Evolutionary conservation across 2,113 vertebrate genomes (phyloP).

Genomic region (Scalopus aquaticus): DNA sequence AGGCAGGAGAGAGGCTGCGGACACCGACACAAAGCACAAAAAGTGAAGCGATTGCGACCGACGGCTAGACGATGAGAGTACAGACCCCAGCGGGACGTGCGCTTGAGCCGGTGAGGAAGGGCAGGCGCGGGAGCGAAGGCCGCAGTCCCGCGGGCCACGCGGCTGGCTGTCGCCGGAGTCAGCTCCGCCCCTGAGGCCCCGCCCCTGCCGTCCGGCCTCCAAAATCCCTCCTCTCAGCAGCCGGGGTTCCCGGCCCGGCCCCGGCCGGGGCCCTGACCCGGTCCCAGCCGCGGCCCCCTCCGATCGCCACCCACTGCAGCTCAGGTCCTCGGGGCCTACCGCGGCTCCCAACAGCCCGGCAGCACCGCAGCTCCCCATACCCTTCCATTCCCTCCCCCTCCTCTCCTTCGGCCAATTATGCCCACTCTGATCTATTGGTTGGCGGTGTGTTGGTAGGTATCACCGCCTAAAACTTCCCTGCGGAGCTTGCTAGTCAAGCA

Average conservation of each 20-base stretch:
- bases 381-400: background rate
- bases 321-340: background rate
- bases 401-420: fast-evolving
- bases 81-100: fast-evolving
- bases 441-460: background rate
- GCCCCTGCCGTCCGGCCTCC: fast-evolving
- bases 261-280: fast-evolving
- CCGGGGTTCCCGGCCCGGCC: too few species aligned
- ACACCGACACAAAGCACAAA: background rate
- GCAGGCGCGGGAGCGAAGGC: fast-evolving
- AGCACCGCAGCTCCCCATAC: background rate
- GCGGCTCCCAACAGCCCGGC: fast-evolving
- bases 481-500: background rate
- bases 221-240: too few species aligned
- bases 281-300: fast-evolving
- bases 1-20: background rate
- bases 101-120: fast-evolving
- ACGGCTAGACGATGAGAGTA: fast-evolving
- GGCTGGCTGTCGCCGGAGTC: fast-evolving
- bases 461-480: conserved; percentile 61
- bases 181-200: background rate
- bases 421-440: background rate
- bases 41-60: background rate
- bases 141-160: fast-evolving
- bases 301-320: fast-evolving